Evolutionary conservation across 2,113 vertebrate genomes (phyloP).

Genomic region (Shinisaurus crocodilurus): DNA sequence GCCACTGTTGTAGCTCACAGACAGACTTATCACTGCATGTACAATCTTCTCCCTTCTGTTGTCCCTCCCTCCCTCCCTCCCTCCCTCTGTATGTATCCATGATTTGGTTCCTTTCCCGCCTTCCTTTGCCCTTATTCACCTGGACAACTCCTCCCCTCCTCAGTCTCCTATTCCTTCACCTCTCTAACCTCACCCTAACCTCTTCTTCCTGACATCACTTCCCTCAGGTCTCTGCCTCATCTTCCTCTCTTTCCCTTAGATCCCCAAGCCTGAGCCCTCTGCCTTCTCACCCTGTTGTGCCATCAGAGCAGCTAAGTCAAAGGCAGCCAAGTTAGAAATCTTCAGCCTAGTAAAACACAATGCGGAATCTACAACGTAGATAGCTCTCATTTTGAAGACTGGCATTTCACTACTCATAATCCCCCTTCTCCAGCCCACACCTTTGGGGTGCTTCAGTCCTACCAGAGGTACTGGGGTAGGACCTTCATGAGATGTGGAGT

Average conservation of each 20-base stretch:
- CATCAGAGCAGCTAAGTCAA: neutral
- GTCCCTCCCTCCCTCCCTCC: neutral
- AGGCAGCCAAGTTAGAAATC: neutral
- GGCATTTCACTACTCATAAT: neutral
- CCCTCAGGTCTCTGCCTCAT: neutral
- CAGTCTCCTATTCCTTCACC: neutral
- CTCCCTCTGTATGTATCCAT: neutral
- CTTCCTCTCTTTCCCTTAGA: neutral
- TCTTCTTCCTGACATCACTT: neutral
- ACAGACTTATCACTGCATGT: neutral
- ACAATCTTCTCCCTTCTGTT: neutral
- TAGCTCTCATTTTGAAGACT: neutral
- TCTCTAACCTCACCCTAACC: neutral
- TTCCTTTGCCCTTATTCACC: neutral
- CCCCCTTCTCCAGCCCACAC: neutral
- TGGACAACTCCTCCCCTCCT: neutral
- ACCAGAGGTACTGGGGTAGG: neutral
- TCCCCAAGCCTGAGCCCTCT: neutral
- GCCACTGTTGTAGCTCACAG: neutral
- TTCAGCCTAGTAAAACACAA: neutral
- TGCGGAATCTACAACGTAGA: neutral
- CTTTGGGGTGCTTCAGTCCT: neutral
- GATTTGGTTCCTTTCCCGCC: neutral
- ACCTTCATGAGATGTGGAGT: neutral
- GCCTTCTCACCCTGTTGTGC: neutral